A percentile compares a stretch with the other conserved stretches of the same genome.
Conservation (phyloP, 2,113 vertebrate genomes). For the Uria aalge region DNA sequence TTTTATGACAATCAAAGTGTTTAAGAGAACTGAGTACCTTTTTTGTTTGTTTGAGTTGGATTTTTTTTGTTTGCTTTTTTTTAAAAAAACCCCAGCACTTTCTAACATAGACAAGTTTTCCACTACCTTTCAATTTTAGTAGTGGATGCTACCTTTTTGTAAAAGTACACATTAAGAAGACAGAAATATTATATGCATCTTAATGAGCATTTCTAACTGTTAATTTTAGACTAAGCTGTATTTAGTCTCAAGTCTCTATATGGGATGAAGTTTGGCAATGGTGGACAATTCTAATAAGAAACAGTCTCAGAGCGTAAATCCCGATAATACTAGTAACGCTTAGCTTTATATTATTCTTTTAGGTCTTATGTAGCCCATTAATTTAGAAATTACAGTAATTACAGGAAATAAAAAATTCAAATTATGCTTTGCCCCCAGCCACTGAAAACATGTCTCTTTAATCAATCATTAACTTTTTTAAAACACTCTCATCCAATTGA, state of each 20-base stretch:
- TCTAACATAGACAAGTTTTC: background rate
- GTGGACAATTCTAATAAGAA: background rate
- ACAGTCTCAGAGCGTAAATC: background rate
- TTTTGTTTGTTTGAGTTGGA: background rate
- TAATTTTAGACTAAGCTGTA: background rate
- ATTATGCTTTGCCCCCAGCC: background rate
- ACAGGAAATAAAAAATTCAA: background rate
- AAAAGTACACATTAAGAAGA: background rate
- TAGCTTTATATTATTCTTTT: background rate
- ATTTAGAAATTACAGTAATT: background rate
- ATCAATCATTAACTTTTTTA: background rate
- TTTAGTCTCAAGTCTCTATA: background rate
- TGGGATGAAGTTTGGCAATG: background rate
- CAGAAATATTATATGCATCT: background rate
- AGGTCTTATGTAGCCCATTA: background rate
- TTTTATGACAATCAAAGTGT: background rate
- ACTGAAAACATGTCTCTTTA: background rate
- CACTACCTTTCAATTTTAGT: background rate
- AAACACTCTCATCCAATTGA: background rate
- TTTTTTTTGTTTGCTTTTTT: no score
- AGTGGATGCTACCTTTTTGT: background rate
- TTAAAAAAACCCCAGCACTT: background rate
- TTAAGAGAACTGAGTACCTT: background rate
- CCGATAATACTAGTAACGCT: background rate
- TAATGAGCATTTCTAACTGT: background rate